phyloP scores from a whole-genome alignment of 1,140 invertebrate genomes.

The Drosophila subpulchrella region DNA sequence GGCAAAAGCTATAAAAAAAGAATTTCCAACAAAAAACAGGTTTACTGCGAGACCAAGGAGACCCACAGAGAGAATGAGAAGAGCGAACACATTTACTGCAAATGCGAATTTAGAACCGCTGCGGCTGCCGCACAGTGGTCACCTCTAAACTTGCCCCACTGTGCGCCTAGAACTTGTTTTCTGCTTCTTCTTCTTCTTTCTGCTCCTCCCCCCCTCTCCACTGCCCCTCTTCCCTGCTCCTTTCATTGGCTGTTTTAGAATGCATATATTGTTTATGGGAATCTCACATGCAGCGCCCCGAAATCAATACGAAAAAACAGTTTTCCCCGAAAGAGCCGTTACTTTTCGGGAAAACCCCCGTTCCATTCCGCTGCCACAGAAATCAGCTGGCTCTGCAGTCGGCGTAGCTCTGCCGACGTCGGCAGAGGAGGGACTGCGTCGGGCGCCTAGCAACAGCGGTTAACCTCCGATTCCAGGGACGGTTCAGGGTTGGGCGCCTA shows the following conservation, averaged over 20 bases:
- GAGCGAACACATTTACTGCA: slow-evolving; percentile 27
- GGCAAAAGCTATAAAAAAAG: slow-evolving; percentile 46
- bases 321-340: slow-evolving; percentile 48
- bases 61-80: slow-evolving; percentile 2
- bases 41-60: slow-evolving; percentile 20
- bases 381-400: slow-evolving; percentile 55
- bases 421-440: slow-evolving; percentile 19
- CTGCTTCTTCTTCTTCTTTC: slow-evolving; percentile 4
- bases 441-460: slow-evolving; percentile 50
- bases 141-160: slow-evolving; percentile 23
- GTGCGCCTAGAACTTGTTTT: slow-evolving; percentile 42
- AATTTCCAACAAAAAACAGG: slow-evolving; percentile 50
- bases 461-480: slow-evolving; percentile 31
- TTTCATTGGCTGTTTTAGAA: slow-evolving; percentile 20
- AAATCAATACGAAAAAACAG: slow-evolving; percentile 58
- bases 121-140: slow-evolving; percentile 31
- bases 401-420: slow-evolving; percentile 18
- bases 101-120: slow-evolving; percentile 42
- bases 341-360: slow-evolving; percentile 46
- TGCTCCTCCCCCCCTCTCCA: neutral
- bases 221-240: neutral
- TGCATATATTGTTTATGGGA: slow-evolving; percentile 32
- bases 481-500: neutral
- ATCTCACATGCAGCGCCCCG: slow-evolving; percentile 31
- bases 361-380: slow-evolving; percentile 13